Evolutionary conservation across 1,140 invertebrate genomes (phyloP).

Genomic region (Aphidius gifuensis): DNA sequence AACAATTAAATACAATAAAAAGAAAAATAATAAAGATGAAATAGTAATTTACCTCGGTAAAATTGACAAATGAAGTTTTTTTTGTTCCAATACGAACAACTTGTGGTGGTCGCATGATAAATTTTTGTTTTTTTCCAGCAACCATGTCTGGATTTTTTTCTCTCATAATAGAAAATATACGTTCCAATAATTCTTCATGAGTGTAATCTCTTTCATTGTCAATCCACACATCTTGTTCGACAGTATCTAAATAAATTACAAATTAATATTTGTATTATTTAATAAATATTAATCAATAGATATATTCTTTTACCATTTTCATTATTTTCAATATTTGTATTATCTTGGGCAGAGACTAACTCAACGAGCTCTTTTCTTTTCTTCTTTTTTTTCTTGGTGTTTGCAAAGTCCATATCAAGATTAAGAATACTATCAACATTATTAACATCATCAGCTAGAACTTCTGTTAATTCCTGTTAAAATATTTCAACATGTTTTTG

Average conservation of each 20-base stretch:
- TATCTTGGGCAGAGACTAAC: conserved; percentile 72
- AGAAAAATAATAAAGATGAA: background rate
- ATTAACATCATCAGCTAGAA: no score
- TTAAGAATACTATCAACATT: conserved; percentile 71
- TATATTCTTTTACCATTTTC: conserved; percentile 68
- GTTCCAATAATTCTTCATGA: conserved; percentile 93
- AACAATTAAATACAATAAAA: conserved; percentile 1
- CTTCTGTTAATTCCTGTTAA: no score
- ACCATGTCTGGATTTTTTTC: conserved; percentile 99
- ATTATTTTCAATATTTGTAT: conserved; percentile 69
- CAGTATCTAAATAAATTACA: no score
- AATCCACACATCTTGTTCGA: conserved; percentile 55
- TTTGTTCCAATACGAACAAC: conserved; percentile 97
- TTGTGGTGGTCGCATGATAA: conserved; percentile 98
- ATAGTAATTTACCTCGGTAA: conserved; percentile 77
- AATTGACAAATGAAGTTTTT: conserved; percentile 85
- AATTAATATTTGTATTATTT: no score
- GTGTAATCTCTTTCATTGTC: conserved; percentile 90
- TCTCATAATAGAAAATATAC: conserved; percentile 97
- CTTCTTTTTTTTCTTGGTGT: conserved; percentile 90
- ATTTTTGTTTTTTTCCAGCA: conserved; percentile 97
- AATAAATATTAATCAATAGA: no score
- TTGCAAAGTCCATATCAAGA: conserved; percentile 80
- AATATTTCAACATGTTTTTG: no score
- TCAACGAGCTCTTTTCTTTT: conserved; percentile 87